Conservation (phyloP, 2,113 vertebrate genomes). For the Leucopsar rothschildi region DNA sequence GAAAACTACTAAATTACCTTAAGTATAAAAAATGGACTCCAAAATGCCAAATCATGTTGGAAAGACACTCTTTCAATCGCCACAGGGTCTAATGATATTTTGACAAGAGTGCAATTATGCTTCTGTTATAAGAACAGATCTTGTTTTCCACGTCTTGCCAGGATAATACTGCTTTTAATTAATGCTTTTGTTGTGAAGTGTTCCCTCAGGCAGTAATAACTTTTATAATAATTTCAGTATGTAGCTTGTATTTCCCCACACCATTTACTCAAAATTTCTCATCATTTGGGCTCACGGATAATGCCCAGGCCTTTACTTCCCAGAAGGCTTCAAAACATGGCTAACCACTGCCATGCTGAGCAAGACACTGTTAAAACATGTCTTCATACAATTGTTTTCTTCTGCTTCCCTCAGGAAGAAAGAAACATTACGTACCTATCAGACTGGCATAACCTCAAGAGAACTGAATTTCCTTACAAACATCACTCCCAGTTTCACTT, state of each 20-base stretch:
- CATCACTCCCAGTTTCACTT: not conserved
- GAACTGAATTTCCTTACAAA: not conserved
- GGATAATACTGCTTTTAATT: conserved; percentile 51
- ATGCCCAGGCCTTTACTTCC: not conserved
- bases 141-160: conserved; percentile 11
- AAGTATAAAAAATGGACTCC: not conserved
- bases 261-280: conserved; percentile 29
- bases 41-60: not conserved
- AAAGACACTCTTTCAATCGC: not conserved
- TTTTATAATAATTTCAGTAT: conserved; percentile 53
- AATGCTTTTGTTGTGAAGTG: conserved; percentile 50
- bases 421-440: not conserved
- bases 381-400: not conserved
- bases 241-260: conserved; percentile 4
- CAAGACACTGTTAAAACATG: conserved; percentile 12
- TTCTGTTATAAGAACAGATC: conserved; percentile 48
- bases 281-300: not conserved
- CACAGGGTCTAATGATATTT: conserved; percentile 52
- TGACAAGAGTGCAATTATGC: conserved; percentile 50
- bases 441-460: not conserved
- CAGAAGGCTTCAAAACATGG: conserved; percentile 6
- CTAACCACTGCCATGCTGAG: not conserved
- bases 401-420: not conserved
- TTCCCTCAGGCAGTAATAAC: conserved; percentile 25
- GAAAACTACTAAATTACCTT: not conserved